A percentile compares a stretch with the other conserved stretches of the same genome.
These are phyloP conservation scores for Aurelia coerulea DNA, from an alignment of 30 jellyfish, hydroid and myxozoan species.

Conservation along the genomic window DNA sequence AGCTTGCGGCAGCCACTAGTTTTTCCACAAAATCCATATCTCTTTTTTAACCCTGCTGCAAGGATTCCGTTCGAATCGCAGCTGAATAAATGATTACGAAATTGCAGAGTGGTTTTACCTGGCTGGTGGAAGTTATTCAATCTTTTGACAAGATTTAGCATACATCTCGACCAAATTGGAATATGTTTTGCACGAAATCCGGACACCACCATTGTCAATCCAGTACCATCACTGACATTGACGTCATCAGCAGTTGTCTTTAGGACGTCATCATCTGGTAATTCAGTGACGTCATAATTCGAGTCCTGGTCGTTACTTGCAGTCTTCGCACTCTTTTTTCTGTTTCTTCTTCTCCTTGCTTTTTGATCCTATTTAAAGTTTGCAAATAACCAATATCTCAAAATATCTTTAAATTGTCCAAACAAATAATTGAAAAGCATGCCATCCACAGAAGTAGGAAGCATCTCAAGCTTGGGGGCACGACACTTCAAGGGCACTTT, in stretches of 20 bases:
- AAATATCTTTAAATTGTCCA: too few species aligned
- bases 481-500: too few species aligned
- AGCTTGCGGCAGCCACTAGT: too few species aligned
- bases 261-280: not conserved
- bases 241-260: slow-evolving; percentile 7
- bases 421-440: too few species aligned
- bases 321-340: slow-evolving; percentile 9
- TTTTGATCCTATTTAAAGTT: not conserved
- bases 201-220: slow-evolving; percentile 10
- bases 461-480: too few species aligned
- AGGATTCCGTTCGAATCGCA: too few species aligned
- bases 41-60: too few species aligned
- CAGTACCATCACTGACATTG: not conserved
- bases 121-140: slow-evolving; percentile 58
- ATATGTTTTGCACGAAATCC: slow-evolving; percentile 21
- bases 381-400: not conserved
- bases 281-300: not conserved
- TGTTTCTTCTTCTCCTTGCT: not conserved
- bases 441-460: too few species aligned
- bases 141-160: slow-evolving; percentile 52
- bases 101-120: not conserved
- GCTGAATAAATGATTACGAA: too few species aligned
- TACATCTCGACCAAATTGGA: slow-evolving; percentile 62
- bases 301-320: not conserved
- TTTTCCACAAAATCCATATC: too few species aligned